phyloP scores from a whole-genome alignment of 2,888 invertebrate genomes.

The Lasioglossum figueresi region DNA sequence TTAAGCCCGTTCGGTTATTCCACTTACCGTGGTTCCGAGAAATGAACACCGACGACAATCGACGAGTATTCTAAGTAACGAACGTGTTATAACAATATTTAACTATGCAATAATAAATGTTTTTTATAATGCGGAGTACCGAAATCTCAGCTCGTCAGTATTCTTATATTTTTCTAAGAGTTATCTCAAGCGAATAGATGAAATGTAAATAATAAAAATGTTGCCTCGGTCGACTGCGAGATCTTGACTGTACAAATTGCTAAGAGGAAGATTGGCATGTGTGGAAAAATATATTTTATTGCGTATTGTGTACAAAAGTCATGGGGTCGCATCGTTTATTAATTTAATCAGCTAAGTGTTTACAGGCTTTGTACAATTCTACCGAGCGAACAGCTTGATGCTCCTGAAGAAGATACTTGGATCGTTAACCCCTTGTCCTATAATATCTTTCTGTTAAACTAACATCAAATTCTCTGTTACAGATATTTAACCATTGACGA shows the following conservation, averaged over 20 bases:
- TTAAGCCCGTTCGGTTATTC: slow-evolving; percentile 91
- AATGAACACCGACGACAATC: slow-evolving; percentile 57
- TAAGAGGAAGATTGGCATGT: slow-evolving; percentile 13
- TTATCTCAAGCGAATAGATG: not conserved
- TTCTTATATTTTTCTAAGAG: not conserved
- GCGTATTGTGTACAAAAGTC: slow-evolving; percentile 39
- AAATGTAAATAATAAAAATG: not conserved
- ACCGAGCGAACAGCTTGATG: not conserved
- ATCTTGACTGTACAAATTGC: not conserved
- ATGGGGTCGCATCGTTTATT: not conserved
- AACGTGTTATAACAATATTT: slow-evolving; percentile 4
- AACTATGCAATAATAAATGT: slow-evolving; percentile 22
- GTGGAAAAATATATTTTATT: slow-evolving; percentile 54
- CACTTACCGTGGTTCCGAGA: slow-evolving; percentile 89
- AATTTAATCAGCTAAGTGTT: slow-evolving; percentile 11
- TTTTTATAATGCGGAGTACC: slow-evolving; percentile 21
- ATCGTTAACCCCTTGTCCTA: not conserved
- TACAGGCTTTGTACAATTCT: not conserved
- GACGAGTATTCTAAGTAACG: not conserved
- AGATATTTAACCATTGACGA: not conserved
- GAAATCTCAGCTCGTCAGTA: not conserved
- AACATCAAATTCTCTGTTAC: not conserved
- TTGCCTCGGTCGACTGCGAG: too few relatives aligned
- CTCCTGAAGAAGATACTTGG: not conserved
- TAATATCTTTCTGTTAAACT: not conserved